Conservation (phyloP, 2,113 vertebrate genomes). For the Bos taurus region ARS-UCD2.0 NC_037331.1:73691001-73691500, state of each 20-base stretch:
- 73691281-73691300: not conserved
- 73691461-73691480: not conserved
- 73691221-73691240: not conserved
- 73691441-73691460: not conserved
- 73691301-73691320: not conserved
- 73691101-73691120: not conserved
- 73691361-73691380: not conserved
- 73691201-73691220: not conserved
- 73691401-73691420: not conserved
- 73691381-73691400: not conserved
- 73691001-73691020: not conserved
- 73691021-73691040: not conserved
- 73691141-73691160: not conserved
- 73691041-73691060: not conserved
- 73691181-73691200: not conserved
- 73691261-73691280: not conserved
- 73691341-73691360: not conserved
- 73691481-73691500: not conserved
- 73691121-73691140: not conserved
- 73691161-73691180: not conserved
- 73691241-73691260: not conserved
- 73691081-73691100: not conserved
- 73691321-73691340: not conserved
- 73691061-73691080: not conserved
- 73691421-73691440: not conserved